phyloP scores from a whole-genome alignment of 2,113 vertebrate species.

The Pachypanchax playfairii region DNA sequence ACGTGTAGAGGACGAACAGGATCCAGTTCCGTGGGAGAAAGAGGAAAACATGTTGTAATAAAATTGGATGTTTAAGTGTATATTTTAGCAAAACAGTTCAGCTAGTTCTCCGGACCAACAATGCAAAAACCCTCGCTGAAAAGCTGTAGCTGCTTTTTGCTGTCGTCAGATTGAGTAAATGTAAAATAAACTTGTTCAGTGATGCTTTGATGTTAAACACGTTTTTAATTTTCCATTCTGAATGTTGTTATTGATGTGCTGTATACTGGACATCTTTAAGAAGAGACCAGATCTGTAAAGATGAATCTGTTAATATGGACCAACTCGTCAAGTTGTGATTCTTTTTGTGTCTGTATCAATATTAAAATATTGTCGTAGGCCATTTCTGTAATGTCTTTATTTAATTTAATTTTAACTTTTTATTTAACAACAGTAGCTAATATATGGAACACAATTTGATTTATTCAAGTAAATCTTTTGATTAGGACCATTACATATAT shows the following conservation, averaged over 20 bases:
- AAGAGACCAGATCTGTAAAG: conserved; percentile 28
- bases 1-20: conserved; percentile 71
- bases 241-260: conserved; percentile 20
- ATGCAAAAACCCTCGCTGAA: conserved; percentile 41
- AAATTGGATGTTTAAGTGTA: neutral
- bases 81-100: conserved; percentile 16
- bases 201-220: conserved; percentile 29
- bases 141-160: conserved; percentile 33
- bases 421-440: neutral
- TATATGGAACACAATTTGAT: too few species aligned
- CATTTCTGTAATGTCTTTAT: conserved; percentile 13
- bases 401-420: neutral
- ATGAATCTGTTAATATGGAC: conserved; percentile 49
- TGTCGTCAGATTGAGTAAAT: conserved; percentile 47
- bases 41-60: conserved; percentile 71
- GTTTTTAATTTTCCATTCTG: conserved; percentile 26
- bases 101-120: conserved; percentile 13
- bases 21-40: conserved; percentile 83
- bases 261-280: conserved; percentile 23
- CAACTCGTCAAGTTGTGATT: conserved; percentile 40
- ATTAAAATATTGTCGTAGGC: too few species aligned
- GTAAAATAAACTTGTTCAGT: conserved; percentile 37
- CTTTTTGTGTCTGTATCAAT: conserved; percentile 49
- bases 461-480: too few species aligned
- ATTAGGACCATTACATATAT: too few species aligned